phyloP scores from a whole-genome alignment of 1,140 invertebrate species.

The Homalodisca vitripennis region DNA sequence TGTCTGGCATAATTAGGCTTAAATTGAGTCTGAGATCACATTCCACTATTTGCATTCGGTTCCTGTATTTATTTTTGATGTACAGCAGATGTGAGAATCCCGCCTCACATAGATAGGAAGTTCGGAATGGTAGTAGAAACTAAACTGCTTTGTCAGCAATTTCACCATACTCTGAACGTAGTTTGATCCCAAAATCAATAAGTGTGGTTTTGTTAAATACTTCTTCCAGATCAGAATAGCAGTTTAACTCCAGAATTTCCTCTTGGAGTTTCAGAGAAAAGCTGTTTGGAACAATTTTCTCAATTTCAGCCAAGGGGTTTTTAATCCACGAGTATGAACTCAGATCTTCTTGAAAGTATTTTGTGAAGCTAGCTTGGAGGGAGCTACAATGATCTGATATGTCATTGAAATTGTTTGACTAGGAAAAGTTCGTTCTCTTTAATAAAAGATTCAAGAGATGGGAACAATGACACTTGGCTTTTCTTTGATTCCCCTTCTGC shows the following conservation, averaged over 20 bases:
- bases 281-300: slow-evolving; percentile 4
- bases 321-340: slow-evolving; percentile 7
- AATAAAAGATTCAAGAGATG: too few species aligned
- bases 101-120: slow-evolving; percentile 6
- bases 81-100: slow-evolving; percentile 3
- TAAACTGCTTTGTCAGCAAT: slow-evolving; percentile 10
- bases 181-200: slow-evolving; percentile 2
- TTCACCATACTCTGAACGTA: not conserved
- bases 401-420: too few species aligned
- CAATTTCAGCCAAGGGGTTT: slow-evolving; percentile 9
- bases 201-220: slow-evolving; percentile 13
- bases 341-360: slow-evolving; percentile 6
- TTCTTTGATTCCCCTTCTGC: too few species aligned
- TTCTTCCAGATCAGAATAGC: not conserved
- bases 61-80: slow-evolving; percentile 11
- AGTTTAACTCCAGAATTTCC: slow-evolving; percentile 4
- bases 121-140: slow-evolving; percentile 13
- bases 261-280: not conserved
- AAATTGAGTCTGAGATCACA: slow-evolving; percentile 12
- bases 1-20: not conserved
- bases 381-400: too few species aligned
- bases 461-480: too few species aligned
- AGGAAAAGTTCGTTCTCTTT: too few species aligned
- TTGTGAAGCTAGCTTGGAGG: not conserved
- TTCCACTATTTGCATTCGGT: slow-evolving; percentile 5